Percentiles rank a stretch among this genome's conserved stretches.
Evolutionary conservation across 2,888 invertebrate species (phyloP).

Genomic region (Ceratothoa steindachneri): DNA sequence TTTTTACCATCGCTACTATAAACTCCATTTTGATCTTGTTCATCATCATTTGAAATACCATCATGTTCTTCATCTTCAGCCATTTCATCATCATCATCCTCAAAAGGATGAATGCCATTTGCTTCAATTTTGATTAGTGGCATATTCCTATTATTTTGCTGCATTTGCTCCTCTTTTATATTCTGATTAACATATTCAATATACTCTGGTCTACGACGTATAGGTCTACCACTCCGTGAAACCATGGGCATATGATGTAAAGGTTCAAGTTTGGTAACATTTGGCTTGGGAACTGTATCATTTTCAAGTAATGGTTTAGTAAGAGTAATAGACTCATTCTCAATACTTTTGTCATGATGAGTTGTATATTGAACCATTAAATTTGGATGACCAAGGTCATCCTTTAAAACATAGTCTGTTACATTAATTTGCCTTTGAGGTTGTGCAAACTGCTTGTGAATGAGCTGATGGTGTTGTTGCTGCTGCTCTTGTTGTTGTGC

Average conservation of each 20-base stretch:
- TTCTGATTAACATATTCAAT: conserved; percentile 40
- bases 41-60: conserved; percentile 55
- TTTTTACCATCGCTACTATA: conserved; percentile 55
- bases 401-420: background rate
- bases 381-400: background rate
- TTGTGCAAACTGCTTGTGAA: conserved; percentile 2
- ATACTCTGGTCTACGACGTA: conserved; percentile 35
- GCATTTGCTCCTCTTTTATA: conserved; percentile 29
- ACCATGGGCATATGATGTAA: conserved; percentile 31
- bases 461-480: conserved; percentile 11
- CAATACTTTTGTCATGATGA: background rate
- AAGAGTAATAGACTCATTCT: background rate
- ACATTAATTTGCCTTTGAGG: background rate
- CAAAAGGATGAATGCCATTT: conserved; percentile 52
- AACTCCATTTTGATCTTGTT: conserved; percentile 52
- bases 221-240: conserved; percentile 42
- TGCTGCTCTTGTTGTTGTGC: conserved; percentile 15
- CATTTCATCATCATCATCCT: conserved; percentile 50
- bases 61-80: conserved; percentile 50
- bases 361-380: background rate
- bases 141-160: background rate
- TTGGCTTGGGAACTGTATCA: background rate
- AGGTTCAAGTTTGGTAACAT: background rate
- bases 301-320: background rate
- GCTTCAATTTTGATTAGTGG: conserved; percentile 33